phyloP scores from a whole-genome alignment of 1,140 invertebrate genomes.

The Brachionus koreanus region DNA sequence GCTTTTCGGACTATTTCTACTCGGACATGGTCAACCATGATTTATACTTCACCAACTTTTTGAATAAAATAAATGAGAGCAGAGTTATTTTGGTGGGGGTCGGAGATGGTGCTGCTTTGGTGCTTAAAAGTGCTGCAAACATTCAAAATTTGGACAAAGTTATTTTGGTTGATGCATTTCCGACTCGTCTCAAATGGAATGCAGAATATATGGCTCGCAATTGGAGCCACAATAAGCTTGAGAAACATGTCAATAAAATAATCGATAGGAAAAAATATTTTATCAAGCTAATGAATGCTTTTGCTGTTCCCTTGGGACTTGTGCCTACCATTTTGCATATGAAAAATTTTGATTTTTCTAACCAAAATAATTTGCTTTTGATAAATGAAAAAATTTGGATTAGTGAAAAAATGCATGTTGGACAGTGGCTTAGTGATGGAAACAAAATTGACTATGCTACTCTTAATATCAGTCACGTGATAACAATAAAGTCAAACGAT shows the following conservation, averaged over 20 bases:
- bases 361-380: background rate
- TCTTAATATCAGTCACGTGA: background rate
- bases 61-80: background rate
- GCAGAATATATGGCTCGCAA: background rate
- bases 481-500: background rate
- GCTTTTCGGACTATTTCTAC: conserved; percentile 15
- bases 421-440: background rate
- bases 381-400: conserved; percentile 18
- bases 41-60: background rate
- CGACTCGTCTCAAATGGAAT: background rate
- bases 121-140: background rate
- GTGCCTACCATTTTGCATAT: background rate
- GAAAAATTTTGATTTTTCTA: background rate
- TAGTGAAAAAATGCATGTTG: background rate
- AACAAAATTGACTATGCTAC: background rate
- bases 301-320: background rate
- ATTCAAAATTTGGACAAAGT: background rate
- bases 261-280: background rate
- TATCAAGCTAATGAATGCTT: background rate
- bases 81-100: background rate
- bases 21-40: background rate
- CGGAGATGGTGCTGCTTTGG: background rate
- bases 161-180: background rate
- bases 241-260: background rate
- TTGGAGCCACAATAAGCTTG: background rate